Evolutionary conservation across 2,888 invertebrate species (phyloP).

Genomic region (Clanis bilineata): DNA sequence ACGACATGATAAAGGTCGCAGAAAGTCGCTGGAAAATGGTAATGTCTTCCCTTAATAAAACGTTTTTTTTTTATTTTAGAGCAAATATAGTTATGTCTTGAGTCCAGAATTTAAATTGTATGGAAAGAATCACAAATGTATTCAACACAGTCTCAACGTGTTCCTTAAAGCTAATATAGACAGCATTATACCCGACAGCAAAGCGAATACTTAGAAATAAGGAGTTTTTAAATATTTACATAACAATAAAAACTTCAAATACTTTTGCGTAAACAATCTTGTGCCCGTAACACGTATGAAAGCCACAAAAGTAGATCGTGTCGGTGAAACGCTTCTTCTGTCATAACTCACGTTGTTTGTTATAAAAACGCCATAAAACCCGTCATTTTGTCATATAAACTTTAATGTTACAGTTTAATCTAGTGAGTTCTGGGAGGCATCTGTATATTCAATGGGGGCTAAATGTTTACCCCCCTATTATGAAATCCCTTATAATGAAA

Average conservation of each 20-base stretch:
- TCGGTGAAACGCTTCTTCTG: background rate
- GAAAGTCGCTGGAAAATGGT: no score
- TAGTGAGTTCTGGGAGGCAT: background rate
- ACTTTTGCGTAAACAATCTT: background rate
- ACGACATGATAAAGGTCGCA: no score
- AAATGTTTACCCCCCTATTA: background rate
- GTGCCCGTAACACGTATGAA: background rate
- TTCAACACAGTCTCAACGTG: no score
- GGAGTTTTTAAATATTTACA: background rate
- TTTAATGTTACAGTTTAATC: slow-evolving; percentile 13
- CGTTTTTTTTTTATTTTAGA: no score
- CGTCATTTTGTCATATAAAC: slow-evolving; percentile 18
- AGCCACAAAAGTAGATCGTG: slow-evolving; percentile 5
- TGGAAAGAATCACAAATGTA: no score
- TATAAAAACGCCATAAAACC: slow-evolving; percentile 21
- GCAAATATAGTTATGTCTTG: no score
- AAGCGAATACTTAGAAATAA: background rate
- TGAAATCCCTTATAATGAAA: no score
- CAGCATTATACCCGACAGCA: no score
- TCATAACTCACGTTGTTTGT: slow-evolving; percentile 19
- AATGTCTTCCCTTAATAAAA: no score
- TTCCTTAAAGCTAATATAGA: no score
- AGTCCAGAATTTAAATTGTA: no score
- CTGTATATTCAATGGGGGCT: background rate
- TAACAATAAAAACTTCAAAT: background rate